Conservation (phyloP, 2,888 invertebrate genomes). For the Charanyca ferruginea region DNA sequence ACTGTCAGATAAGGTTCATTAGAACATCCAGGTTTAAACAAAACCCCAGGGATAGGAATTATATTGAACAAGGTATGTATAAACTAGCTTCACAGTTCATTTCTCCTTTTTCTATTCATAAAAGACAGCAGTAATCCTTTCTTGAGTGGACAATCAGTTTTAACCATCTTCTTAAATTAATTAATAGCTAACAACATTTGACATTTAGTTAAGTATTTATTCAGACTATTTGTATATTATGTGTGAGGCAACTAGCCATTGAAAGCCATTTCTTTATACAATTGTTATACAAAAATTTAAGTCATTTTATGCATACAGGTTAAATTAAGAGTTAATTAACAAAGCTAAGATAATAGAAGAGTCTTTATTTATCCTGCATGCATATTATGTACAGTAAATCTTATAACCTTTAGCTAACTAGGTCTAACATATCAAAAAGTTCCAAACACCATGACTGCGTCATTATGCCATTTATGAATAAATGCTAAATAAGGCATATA, state of each 20-base stretch:
- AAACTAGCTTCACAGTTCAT: background rate
- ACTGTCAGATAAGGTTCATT: background rate
- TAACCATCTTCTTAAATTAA: constrained; percentile 12
- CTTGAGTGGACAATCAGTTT: constrained; percentile 30
- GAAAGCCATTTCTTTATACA: constrained; percentile 43
- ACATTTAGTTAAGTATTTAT: constrained; percentile 35
- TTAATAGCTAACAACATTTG: constrained; percentile 30
- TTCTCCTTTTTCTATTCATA: background rate
- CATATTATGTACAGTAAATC: constrained; percentile 46
- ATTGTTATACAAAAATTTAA: constrained; percentile 49
- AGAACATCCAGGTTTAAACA: background rate
- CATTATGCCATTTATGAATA: constrained; percentile 61
- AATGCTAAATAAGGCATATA: constrained; percentile 67
- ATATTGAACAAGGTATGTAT: background rate
- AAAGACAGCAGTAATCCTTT: background rate
- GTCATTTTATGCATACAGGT: constrained; percentile 45
- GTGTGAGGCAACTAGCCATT: constrained; percentile 33
- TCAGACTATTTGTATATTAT: constrained; percentile 53
- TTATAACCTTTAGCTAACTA: constrained; percentile 39
- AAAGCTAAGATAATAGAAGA: background rate
- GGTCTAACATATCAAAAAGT: constrained; percentile 45
- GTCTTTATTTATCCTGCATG: constrained; percentile 26
- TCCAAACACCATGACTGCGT: constrained; percentile 53
- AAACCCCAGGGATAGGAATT: background rate
- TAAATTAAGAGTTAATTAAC: constrained; percentile 24